Evolutionary conservation across 2,113 vertebrate genomes (phyloP).

Genomic region (Scalopus aquaticus): DNA sequence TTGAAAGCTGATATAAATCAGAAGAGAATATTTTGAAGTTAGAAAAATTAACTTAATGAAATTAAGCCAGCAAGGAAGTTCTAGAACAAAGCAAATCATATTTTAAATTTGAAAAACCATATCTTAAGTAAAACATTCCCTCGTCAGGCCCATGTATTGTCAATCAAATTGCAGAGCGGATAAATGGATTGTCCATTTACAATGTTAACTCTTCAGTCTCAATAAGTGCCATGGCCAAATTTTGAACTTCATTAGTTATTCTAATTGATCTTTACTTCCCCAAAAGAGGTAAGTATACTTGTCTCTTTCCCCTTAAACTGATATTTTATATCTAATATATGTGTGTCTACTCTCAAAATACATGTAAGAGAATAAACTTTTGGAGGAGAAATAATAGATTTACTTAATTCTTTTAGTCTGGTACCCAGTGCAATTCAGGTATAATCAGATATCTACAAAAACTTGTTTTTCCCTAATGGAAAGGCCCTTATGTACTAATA

Average conservation of each 20-base stretch:
- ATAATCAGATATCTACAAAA: not conserved
- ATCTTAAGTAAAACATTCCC: not conserved
- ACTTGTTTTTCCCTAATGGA: not conserved
- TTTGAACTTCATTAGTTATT: slow-evolving; percentile 26
- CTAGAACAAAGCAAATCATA: not conserved
- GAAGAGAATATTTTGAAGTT: not conserved
- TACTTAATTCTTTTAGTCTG: not conserved
- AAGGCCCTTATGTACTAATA: not conserved
- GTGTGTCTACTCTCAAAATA: not conserved
- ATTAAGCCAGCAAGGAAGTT: not conserved
- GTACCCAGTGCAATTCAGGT: not conserved
- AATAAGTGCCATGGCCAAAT: slow-evolving; percentile 18
- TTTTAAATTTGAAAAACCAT: not conserved
- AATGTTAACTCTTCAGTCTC: not conserved
- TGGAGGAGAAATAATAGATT: not conserved
- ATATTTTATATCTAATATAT: not conserved
- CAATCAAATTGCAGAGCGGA: slow-evolving; percentile 25
- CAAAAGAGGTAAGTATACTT: slow-evolving; percentile 8
- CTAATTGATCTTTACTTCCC: slow-evolving; percentile 24
- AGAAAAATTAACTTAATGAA: not conserved
- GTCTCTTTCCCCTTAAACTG: not conserved
- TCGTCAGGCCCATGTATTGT: not conserved
- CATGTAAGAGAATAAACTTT: not conserved
- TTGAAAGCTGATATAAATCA: slow-evolving; percentile 16
- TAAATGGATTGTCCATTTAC: not conserved